A percentile compares a stretch with the other conserved stretches of the same genome.
These are phyloP conservation scores for Labroides dimidiatus DNA, from an alignment of 2,797 vertebrate species.

Conservation along the genomic window DNA sequence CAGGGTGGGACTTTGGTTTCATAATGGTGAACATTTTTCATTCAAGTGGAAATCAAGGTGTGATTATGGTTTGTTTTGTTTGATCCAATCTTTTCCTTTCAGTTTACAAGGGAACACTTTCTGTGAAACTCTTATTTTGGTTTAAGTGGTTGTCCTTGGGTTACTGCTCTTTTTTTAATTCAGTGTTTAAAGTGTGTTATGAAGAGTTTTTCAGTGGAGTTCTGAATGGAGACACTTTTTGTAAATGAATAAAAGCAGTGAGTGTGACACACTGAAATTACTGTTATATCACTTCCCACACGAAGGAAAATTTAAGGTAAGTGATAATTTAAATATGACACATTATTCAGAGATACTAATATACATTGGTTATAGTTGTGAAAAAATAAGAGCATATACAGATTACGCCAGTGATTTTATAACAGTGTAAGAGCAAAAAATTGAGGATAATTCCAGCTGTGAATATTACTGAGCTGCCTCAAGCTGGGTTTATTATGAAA, in stretches of 20 bases:
- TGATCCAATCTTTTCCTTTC: conserved; percentile 30
- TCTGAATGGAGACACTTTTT: conserved; percentile 5
- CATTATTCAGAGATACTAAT: background rate
- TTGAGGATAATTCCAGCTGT: too few species aligned
- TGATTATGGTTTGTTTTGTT: conserved; percentile 55
- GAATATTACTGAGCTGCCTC: too few species aligned
- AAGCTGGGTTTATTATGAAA: too few species aligned
- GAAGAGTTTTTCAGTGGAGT: background rate
- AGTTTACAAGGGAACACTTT: background rate
- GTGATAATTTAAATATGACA: background rate
- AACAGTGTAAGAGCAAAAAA: too few species aligned
- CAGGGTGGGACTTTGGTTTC: conserved; percentile 40
- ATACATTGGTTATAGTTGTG: too few species aligned
- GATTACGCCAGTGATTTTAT: too few species aligned
- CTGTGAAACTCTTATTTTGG: conserved; percentile 8
- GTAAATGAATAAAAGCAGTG: conserved; percentile 7
- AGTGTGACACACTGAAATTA: conserved; percentile 12
- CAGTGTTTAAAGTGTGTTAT: background rate
- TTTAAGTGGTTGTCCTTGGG: conserved; percentile 10
- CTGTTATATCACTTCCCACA: background rate
- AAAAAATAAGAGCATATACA: too few species aligned
- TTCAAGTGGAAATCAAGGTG: conserved; percentile 49
- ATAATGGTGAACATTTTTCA: conserved; percentile 25
- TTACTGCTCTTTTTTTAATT: conserved; percentile 2
- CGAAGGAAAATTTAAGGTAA: too few species aligned